Evolutionary conservation across 2,888 invertebrate genomes (phyloP).

Genomic region (Penaeus monodon): DNA sequence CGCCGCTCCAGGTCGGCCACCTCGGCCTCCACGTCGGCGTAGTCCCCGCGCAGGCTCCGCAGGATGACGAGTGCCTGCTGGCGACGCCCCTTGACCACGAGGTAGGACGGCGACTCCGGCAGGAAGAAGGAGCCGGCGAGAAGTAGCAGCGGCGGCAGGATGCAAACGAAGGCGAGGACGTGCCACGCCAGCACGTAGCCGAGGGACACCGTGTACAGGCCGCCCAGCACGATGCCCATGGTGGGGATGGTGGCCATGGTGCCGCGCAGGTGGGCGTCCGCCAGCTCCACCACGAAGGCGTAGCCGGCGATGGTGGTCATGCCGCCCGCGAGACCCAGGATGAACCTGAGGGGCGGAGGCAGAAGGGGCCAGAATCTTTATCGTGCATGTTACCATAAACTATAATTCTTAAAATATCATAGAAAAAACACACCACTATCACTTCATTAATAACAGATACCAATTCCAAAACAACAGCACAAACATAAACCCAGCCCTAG

Average conservation of each 20-base stretch:
- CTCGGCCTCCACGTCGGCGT: constrained; percentile 41
- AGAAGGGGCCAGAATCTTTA: not conserved
- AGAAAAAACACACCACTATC: too few relatives aligned
- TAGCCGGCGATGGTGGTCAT: constrained; percentile 46
- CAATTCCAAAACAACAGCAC: too few relatives aligned
- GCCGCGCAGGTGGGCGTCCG: constrained; percentile 41
- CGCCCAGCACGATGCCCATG: constrained; percentile 49
- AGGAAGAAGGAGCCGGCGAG: constrained; percentile 10
- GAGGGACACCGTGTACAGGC: constrained; percentile 41
- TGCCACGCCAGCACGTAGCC: constrained; percentile 46
- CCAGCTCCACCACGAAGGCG: constrained; percentile 42
- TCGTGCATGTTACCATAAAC: too few relatives aligned
- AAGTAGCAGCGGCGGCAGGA: constrained; percentile 15
- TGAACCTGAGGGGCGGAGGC: constrained; percentile 20
- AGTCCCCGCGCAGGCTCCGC: constrained; percentile 25
- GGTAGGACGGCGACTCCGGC: constrained; percentile 44
- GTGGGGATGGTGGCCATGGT: constrained; percentile 49
- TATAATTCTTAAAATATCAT: too few relatives aligned
- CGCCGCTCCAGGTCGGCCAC: constrained; percentile 34
- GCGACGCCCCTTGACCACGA: constrained; percentile 29
- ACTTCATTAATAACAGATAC: too few relatives aligned
- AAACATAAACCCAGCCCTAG: too few relatives aligned
- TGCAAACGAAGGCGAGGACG: constrained; percentile 31
- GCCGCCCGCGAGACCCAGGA: constrained; percentile 34
- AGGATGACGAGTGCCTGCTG: constrained; percentile 34